Conservation (phyloP, 2,113 vertebrate species). For the Cryptotis parvus region DNA sequence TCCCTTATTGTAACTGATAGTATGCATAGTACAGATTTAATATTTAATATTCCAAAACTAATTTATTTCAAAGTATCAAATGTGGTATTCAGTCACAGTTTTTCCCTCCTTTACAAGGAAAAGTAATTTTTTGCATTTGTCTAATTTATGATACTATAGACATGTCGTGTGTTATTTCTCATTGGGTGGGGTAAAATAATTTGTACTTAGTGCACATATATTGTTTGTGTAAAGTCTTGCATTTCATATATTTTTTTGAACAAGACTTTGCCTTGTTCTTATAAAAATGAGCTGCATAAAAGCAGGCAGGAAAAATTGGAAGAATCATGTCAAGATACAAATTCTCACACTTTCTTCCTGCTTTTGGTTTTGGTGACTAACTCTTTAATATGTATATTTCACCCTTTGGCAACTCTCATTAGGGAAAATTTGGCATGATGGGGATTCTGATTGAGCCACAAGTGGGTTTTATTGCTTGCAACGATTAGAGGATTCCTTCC, state of each 20-base stretch:
- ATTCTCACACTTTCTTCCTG: slow-evolving; percentile 16
- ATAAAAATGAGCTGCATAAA: slow-evolving; percentile 35
- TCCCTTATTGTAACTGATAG: slow-evolving; percentile 54
- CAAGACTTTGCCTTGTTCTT: slow-evolving; percentile 11
- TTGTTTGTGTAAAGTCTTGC: not conserved
- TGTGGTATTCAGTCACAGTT: slow-evolving; percentile 23
- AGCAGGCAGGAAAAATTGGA: not conserved
- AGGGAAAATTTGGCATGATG: slow-evolving; percentile 4
- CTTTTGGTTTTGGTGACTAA: slow-evolving; percentile 47
- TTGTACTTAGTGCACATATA: too few relatives aligned
- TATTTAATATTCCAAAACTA: slow-evolving; percentile 44
- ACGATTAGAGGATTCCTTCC: not conserved
- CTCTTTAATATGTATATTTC: not conserved
- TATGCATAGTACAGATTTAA: slow-evolving; percentile 11
- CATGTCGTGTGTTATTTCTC: not conserved
- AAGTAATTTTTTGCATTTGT: not conserved
- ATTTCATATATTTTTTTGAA: not conserved
- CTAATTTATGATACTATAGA: slow-evolving; percentile 6
- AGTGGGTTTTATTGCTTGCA: slow-evolving; percentile 24
- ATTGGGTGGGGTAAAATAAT: not conserved
- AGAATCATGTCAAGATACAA: slow-evolving; percentile 21
- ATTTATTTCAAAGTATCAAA: slow-evolving; percentile 40
- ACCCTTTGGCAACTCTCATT: not conserved
- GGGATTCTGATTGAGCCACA: not conserved
- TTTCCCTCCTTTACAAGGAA: slow-evolving; percentile 40